phyloP scores from a whole-genome alignment of 1,140 invertebrate genomes.

The Oedothorax gibbosus region DNA sequence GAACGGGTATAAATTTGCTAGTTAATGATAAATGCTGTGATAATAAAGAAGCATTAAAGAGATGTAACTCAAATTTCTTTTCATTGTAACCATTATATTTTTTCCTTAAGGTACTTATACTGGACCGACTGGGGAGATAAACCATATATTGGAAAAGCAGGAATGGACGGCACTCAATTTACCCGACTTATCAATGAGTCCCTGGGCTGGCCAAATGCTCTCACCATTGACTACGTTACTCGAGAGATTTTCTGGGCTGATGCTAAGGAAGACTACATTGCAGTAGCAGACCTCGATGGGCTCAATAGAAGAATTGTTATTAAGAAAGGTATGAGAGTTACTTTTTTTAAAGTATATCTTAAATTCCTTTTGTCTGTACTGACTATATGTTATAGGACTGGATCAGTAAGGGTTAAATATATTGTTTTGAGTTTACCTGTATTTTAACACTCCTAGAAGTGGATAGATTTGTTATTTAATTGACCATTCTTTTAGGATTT shows the following conservation, averaged over 20 bases:
- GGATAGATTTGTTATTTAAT: no score
- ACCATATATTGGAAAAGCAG: constrained; percentile 93
- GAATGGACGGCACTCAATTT: constrained; percentile 93
- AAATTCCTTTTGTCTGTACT: background rate
- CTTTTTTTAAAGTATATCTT: background rate
- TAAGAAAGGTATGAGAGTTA: constrained; percentile 74
- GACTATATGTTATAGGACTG: no score
- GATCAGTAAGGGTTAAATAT: no score
- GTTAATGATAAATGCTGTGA: no score
- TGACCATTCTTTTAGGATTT: constrained; percentile 74
- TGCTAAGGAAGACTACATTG: constrained; percentile 97
- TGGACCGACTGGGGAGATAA: constrained; percentile 99
- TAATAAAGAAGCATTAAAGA: no score
- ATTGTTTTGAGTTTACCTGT: no score
- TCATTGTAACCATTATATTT: constrained; percentile 66
- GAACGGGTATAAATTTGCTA: no score
- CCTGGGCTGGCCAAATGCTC: constrained; percentile 94
- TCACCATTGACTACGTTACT: constrained; percentile 94
- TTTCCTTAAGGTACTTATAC: constrained; percentile 83
- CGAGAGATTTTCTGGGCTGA: constrained; percentile 97
- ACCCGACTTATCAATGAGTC: constrained; percentile 86
- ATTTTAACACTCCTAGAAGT: no score
- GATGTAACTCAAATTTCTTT: no score
- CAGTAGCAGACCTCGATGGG: constrained; percentile 88
- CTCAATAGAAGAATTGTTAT: constrained; percentile 82